Percentiles rank a stretch among this genome's conserved stretches.
phyloP scores from a whole-genome alignment of 2,888 invertebrate species.

The Nephrotoma guestfalica region DNA sequence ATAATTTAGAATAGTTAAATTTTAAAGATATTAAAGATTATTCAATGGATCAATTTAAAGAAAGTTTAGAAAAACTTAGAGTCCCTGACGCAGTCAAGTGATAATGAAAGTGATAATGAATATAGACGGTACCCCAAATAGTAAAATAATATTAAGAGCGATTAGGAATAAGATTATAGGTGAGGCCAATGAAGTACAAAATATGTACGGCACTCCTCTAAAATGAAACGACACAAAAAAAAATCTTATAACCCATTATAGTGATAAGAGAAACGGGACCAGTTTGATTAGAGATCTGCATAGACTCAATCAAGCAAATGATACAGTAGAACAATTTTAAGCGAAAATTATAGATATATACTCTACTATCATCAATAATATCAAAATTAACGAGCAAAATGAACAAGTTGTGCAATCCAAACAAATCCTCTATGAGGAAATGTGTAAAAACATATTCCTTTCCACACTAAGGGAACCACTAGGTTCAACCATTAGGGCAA shows the following conservation, averaged over 20 bases:
- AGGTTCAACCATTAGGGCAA: neutral
- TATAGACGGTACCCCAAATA: neutral
- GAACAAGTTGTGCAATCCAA: slow-evolving; percentile 13
- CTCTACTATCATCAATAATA: slow-evolving; percentile 13
- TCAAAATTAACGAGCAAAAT: slow-evolving; percentile 13
- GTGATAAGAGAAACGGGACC: slow-evolving; percentile 13
- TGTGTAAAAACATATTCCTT: slow-evolving; percentile 8
- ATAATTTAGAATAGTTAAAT: too few species aligned
- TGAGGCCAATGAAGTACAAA: slow-evolving; percentile 13
- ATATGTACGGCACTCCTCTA: slow-evolving; percentile 13
- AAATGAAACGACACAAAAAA: slow-evolving; percentile 11
- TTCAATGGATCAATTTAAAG: too few species aligned
- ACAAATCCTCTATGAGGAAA: slow-evolving; percentile 12
- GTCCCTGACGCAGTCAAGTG: too few species aligned
- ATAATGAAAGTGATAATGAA: too few species aligned
- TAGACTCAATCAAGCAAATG: slow-evolving; percentile 8
- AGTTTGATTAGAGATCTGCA: slow-evolving; percentile 13
- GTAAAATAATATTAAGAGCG: neutral
- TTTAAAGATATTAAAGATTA: too few species aligned
- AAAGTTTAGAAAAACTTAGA: too few species aligned
- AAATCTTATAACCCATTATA: slow-evolving; percentile 13
- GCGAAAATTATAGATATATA: slow-evolving; percentile 15
- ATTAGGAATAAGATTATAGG: slow-evolving; percentile 14
- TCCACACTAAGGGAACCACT: neutral
- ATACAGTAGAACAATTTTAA: slow-evolving; percentile 13